Base-by-base conservation (phyloP, 2,888 invertebrate species). In the Agrotis segetum region DNA sequence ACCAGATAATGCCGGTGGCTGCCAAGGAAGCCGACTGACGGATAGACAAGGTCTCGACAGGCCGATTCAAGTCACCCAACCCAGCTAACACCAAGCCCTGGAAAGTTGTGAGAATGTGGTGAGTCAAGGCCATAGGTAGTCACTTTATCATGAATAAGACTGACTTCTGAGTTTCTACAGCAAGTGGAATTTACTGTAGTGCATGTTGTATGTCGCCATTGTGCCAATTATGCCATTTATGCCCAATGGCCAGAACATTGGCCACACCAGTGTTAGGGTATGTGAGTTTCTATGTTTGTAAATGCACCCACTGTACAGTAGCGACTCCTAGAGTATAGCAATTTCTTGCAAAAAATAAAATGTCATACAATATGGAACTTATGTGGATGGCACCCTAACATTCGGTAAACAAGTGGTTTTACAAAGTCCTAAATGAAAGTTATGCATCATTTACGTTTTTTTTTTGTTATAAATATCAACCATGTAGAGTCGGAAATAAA, bases 31-130 rank as follows among this genome's bases (percentile, higher is more conserved):
- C 94, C 34, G 98, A 98, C 94, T 99, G 99, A 58, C 97, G 95
- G 50, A 98, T 87, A 87, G 99, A 99, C 71, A 99, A 96, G 89
- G 97, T 97, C 84, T 98, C 98, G 24, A 98, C 99, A 52, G 99
- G 99, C 84, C 99, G 97, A 64, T 97, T 96, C 87, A 99, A 95
- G 95, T 99, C 99, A 85, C 99, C 98, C 74, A 99, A 95, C 67
- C 99, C 99, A 85, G 99, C 99, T 77, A 98, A 94, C 71, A 99
- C 99, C 88, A 99, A 97, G 66, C 92, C 89, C 94, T 94, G 88
- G 88, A 97, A 97, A 98, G 97, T 91, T 90, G 87, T 80, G 87
- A 88, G 72, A 77, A 65, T 67, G 71, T 44, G 34, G 59, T 83
- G 74, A 76, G 74, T 73, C 71, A 80, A 76, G 84, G 77, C 81